Base-by-base conservation (phyloP, 2,113 vertebrate genomes). In the Stictonetta naevosa region DNA sequence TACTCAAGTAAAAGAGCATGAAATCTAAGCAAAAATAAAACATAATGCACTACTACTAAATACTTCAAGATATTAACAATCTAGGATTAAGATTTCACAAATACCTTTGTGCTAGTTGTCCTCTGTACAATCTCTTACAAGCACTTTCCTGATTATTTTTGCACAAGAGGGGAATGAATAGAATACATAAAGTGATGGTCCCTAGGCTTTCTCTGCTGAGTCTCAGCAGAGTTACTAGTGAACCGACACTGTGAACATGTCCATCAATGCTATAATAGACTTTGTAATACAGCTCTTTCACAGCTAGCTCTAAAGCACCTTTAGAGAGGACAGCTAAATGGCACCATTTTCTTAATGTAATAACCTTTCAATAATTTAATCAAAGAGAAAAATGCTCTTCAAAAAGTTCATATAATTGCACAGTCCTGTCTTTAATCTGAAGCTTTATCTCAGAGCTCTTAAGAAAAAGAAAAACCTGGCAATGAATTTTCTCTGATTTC, bases 281-380 rank as follows among this genome's bases (percentile, higher is more conserved):
- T 53, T 26, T 55, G 33, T 69, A 85, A 40, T 40, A 42, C 38
- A 76, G 38, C 21, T 75, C 28, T 82, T 85, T 80, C 58, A 67
- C 38, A 83, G 26, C 36, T 60, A 73, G 6, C 5, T 71, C 59
- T 63, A 82, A 94, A 91, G 22, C 19, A 66, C 52, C 50, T 52
- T 52, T 52, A 69, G 42, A 60, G 6, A 76, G 26, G 13, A 91
- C 33, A 76, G 33, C 13, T 90, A 83, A 95, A 92, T 63, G 29
- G 14, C 9, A 86, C 21, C 2, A 75, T 92, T 90, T 94, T 62
- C 59, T 88, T 88, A 90, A 83, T 88, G 68, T 38, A 83, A 82
- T 56, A 90, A 71, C 40, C 44, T 90, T 95, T 92, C 92, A 91
- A 69, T 96, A 86, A 88, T 75, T 86, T 75, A 68, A 96, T 81